Evolutionary conservation across 1,140 invertebrate genomes (phyloP).

Genomic region (Magallana angulata): DNA sequence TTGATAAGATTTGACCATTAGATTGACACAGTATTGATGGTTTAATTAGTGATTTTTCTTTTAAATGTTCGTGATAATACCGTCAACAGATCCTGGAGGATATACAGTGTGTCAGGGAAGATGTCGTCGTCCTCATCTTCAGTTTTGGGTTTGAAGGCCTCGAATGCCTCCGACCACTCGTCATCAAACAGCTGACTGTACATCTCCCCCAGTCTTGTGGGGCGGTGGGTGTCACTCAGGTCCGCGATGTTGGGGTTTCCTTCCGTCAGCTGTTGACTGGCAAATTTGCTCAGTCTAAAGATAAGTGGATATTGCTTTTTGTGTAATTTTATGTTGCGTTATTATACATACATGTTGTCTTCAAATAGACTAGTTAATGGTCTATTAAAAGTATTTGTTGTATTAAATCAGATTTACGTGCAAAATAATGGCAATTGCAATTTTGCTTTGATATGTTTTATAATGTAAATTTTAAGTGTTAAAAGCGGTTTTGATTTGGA

Average conservation of each 20-base stretch:
- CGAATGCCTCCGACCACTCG: constrained; percentile 54
- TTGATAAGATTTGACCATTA: not conserved
- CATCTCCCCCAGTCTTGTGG: constrained; percentile 49
- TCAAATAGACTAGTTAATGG: no score
- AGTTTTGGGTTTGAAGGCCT: constrained; percentile 27
- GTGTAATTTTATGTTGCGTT: no score
- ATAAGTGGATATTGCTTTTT: not conserved
- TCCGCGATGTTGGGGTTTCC: constrained; percentile 52
- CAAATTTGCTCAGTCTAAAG: constrained; percentile 52
- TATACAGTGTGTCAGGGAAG: not conserved
- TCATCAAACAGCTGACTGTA: constrained; percentile 51
- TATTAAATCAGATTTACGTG: no score
- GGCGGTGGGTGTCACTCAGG: constrained; percentile 51
- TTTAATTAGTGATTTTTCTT: not conserved
- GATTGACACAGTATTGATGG: not conserved
- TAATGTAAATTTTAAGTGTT: no score
- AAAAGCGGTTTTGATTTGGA: no score
- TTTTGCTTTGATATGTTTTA: not conserved
- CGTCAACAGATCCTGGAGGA: not conserved
- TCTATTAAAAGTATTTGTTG: no score
- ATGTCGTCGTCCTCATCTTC: constrained; percentile 25
- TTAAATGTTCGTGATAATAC: not conserved
- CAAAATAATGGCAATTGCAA: not conserved
- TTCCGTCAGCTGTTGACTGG: constrained; percentile 44
- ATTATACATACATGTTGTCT: no score